Evolutionary conservation across 1,140 invertebrate genomes (phyloP), one percentile per base, ranked within the genome.

Genomic region (Eupristina koningsbergeri): DNA sequence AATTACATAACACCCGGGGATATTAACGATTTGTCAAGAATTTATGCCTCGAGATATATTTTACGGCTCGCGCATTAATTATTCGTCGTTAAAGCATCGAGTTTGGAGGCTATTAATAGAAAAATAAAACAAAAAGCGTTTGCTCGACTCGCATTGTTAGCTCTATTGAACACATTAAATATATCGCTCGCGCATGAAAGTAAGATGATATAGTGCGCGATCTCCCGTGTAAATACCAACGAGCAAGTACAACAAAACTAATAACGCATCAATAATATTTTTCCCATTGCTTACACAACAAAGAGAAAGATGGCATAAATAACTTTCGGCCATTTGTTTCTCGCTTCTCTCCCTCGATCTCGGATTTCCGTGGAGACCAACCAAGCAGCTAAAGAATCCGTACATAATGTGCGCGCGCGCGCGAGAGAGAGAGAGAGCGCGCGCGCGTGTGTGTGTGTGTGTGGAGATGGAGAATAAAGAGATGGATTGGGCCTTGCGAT

Each of bases 241-340:
- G 19, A 3, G 3, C 19, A 39, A 39, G 0, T 36, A 41, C 36
- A 41, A 41, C n/a, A n/a, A 19, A 36, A 41, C 41, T 41, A 26
- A 41, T 26, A 71, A 26, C 9, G 17, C 7, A 41, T 26, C 36
- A 7, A 26, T 0, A 3, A 41, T 71, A 34, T 71, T 41, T n/a
- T 26, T 7, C n/a, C n/a, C 29, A 71, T 71, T 11, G 67, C 39
- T n/a, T 36, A 17, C n/a, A 6, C 41, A 71, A 71, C 67, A 41
- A 71, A 71, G 39, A 71, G 34, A 17, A 11, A 17, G 13, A 71
- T 41, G 39, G 67, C 67, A 71, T 71, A 71, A 71, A 71, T 71
- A 71, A 71, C 19, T 71, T n/a, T 26, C 29, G 13, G 19, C 39
- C n/a, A 69, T 71, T 71, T 67, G 31, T 67, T 67, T 67, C 22